Conservation (phyloP, 1,140 invertebrate species). For the Panagrolaimus sp. region DNA sequence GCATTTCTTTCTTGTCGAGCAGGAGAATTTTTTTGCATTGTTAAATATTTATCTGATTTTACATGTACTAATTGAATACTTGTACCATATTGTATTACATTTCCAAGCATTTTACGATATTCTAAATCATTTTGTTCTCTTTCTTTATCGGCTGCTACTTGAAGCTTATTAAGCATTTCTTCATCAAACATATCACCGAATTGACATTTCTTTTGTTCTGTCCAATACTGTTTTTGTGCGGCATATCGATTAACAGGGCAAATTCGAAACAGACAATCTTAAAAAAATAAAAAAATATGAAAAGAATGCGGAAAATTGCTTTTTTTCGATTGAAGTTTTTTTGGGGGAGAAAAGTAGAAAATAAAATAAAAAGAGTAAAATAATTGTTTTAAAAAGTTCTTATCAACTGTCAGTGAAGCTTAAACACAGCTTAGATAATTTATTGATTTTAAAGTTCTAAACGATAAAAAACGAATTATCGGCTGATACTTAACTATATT, state of each 20-base stretch:
- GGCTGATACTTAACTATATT: no score
- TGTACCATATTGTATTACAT: conserved; percentile 66
- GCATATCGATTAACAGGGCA: conserved; percentile 98
- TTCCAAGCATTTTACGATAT: conserved; percentile 85
- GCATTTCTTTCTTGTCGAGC: conserved; percentile 96
- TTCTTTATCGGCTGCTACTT: conserved; percentile 65
- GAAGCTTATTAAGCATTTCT: conserved; percentile 83
- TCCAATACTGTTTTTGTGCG: conserved; percentile 99
- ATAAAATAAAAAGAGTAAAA: no score
- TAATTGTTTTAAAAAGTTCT: background rate
- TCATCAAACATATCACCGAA: conserved; percentile 68
- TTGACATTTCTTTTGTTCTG: conserved; percentile 80
- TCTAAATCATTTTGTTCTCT: conserved; percentile 64
- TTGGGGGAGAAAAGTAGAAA: no score
- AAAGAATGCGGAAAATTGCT: conserved; percentile 16
- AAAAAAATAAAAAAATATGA: conserved; percentile 52
- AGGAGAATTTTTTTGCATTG: conserved; percentile 91
- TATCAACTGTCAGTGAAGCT: no score
- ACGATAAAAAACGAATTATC: no score
- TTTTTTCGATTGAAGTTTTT: background rate
- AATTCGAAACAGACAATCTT: conserved; percentile 97
- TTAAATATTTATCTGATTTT: conserved; percentile 97
- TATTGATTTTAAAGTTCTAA: no score
- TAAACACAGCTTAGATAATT: no score
- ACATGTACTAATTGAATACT: conserved; percentile 76